These are phyloP conservation scores for Etheostoma spectabile DNA, from an alignment of 2,113 vertebrate genomes.

Conservation along the genomic window DNA sequence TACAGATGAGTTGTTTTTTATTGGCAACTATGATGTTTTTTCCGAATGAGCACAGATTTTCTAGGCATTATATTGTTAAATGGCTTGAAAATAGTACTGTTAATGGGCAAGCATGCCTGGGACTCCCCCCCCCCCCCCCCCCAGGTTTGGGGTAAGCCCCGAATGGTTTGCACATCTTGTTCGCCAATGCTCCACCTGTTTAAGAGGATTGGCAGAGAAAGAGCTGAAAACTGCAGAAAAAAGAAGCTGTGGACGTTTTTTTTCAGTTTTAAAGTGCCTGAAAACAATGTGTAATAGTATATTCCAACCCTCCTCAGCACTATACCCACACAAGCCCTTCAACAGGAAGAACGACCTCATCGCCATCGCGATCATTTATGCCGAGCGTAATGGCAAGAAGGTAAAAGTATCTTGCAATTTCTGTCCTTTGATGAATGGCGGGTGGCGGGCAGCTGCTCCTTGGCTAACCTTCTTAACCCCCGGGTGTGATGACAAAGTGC, in stretches of 20 bases:
- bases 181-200: not conserved
- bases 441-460: not conserved
- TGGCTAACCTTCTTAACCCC: not conserved
- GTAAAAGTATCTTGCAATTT: not conserved
- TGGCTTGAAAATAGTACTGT: too few species aligned
- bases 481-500: not conserved
- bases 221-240: not conserved
- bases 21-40: too few species aligned
- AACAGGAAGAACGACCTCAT: not conserved
- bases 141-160: too few species aligned
- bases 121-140: too few species aligned
- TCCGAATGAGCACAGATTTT: too few species aligned
- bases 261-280: not conserved
- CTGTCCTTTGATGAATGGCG: not conserved
- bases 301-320: not conserved
- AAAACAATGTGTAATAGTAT: not conserved
- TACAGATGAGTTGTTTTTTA: too few species aligned
- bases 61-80: too few species aligned
- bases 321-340: not conserved
- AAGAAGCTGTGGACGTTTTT: not conserved
- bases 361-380: not conserved
- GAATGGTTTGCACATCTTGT: too few species aligned
- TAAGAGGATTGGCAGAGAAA: not conserved
- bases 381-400: too few species aligned
- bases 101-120: too few species aligned